A percentile compares a stretch with the other conserved stretches of the same genome.
phyloP scores from a whole-genome alignment of 2,888 invertebrate species.

The Brachynemurus nebulosus region DNA sequence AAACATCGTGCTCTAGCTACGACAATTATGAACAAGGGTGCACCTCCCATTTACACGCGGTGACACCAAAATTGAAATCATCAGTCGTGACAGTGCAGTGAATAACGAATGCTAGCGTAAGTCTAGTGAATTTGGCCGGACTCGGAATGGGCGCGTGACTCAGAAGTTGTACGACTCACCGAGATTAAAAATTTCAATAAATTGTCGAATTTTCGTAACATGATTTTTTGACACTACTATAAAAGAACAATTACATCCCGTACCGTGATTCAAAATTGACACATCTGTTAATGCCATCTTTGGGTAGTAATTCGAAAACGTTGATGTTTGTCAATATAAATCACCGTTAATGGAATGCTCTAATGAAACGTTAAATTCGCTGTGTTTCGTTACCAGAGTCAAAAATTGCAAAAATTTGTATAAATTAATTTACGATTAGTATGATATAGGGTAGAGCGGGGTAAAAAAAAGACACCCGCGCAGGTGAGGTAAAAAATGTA shows the following conservation, averaged over 20 bases:
- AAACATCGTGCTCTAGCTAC: constrained; percentile 52
- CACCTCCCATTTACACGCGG: constrained; percentile 16
- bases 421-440: no score
- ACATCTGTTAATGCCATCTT: constrained; percentile 70
- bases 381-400: constrained; percentile 78
- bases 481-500: no score
- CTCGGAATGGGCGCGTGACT: constrained; percentile 62
- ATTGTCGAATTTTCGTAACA: constrained; percentile 64
- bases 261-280: constrained; percentile 85
- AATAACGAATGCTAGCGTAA: constrained; percentile 52
- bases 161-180: constrained; percentile 41
- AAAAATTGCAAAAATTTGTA: constrained; percentile 73
- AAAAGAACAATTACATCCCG: constrained; percentile 74
- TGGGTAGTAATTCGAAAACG: constrained; percentile 86
- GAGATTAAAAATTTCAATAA: constrained; percentile 81
- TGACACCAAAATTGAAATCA: constrained; percentile 44
- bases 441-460: no score
- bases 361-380: constrained; percentile 73
- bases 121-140: constrained; percentile 78
- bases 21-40: constrained; percentile 43
- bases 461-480: no score
- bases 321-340: constrained; percentile 87
- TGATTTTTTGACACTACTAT: constrained; percentile 67
- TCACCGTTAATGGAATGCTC: constrained; percentile 74
- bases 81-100: constrained; percentile 46